These are phyloP conservation scores for Malurus melanocephalus DNA, from an alignment of 2,113 vertebrate genomes.

Conservation along the genomic window DNA sequence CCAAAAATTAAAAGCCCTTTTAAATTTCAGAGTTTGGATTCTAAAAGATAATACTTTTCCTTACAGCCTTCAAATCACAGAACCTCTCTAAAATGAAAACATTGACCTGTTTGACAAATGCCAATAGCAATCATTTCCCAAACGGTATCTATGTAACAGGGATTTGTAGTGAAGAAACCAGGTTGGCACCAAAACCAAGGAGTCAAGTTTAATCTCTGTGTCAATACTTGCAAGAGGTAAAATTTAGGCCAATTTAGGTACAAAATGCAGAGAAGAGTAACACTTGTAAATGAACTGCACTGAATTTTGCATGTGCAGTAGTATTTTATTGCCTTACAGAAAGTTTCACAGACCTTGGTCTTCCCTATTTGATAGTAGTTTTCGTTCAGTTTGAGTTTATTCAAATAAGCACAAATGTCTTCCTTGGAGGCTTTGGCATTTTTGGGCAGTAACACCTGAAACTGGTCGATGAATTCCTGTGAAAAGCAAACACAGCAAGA, in stretches of 20 bases:
- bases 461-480: slow-evolving; percentile 92
- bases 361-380: slow-evolving; percentile 92
- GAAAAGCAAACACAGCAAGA: background rate
- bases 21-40: background rate
- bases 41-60: background rate
- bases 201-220: background rate
- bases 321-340: background rate
- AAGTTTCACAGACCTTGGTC: slow-evolving; percentile 83
- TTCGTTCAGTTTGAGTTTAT: slow-evolving; percentile 79
- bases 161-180: background rate
- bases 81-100: background rate
- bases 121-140: background rate
- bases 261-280: background rate
- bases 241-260: background rate
- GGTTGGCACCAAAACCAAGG: background rate
- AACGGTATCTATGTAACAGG: background rate
- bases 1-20: background rate
- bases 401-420: slow-evolving; percentile 79
- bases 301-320: background rate
- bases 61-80: background rate
- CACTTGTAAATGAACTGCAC: background rate
- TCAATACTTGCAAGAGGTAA: background rate
- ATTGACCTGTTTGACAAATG: background rate
- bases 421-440: slow-evolving; percentile 76
- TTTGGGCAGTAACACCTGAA: slow-evolving; percentile 89